phyloP scores from a whole-genome alignment of 2,797 vertebrate genomes.

The Bryconaethiops microstoma region DNA sequence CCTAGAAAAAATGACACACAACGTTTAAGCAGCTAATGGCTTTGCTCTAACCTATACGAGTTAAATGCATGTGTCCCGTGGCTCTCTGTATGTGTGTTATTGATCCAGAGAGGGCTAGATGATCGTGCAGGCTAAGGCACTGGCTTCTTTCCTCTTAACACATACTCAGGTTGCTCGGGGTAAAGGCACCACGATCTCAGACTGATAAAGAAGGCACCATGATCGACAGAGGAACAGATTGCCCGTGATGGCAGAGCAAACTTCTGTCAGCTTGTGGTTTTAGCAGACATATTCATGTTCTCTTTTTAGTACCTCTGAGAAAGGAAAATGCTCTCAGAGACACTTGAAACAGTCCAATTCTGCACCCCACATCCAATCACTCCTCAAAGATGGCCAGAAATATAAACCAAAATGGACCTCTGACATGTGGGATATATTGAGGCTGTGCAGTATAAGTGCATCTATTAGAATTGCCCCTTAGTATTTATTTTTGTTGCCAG shows the following conservation, averaged over 20 bases:
- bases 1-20: constrained; percentile 43
- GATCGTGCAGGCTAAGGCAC: neutral
- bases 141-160: neutral
- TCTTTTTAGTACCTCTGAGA: neutral
- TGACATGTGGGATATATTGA: neutral
- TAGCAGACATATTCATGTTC: neutral
- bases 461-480: constrained; percentile 45
- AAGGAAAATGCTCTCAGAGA: neutral
- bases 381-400: neutral
- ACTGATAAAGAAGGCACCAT: neutral
- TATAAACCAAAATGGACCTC: neutral
- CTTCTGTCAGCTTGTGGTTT: constrained; percentile 3
- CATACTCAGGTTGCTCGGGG: neutral
- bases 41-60: neutral
- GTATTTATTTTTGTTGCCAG: constrained; percentile 62
- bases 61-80: constrained; percentile 9
- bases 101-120: constrained; percentile 15
- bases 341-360: neutral
- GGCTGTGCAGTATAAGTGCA: neutral
- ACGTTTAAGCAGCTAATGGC: constrained; percentile 26
- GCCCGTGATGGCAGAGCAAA: neutral
- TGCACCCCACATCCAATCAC: neutral
- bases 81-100: constrained; percentile 19
- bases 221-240: neutral
- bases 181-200: neutral